Evolutionary conservation across 2,113 vertebrate genomes (phyloP).

Genomic region (Labrus mixtus): DNA sequence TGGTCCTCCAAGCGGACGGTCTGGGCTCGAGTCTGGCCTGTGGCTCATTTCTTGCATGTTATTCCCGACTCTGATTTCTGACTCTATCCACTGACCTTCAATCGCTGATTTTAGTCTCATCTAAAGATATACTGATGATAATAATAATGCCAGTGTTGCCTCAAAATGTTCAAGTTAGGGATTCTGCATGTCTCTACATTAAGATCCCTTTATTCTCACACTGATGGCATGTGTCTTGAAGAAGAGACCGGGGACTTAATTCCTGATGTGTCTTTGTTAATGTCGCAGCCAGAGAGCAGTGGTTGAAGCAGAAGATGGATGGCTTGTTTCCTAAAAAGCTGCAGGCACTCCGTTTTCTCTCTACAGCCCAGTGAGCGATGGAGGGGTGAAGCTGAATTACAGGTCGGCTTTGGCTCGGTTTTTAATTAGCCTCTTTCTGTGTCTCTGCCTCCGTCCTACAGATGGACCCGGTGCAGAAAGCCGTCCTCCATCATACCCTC

Average conservation of each 20-base stretch:
- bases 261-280: constrained; percentile 15
- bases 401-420: constrained; percentile 48
- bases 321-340: constrained; percentile 5
- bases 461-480: constrained; percentile 99
- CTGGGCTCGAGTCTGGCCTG: too few species aligned
- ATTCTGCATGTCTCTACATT: neutral
- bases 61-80: too few species aligned
- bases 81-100: too few species aligned
- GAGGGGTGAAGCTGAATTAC: constrained; percentile 51
- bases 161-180: too few species aligned
- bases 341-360: constrained; percentile 29
- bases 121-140: too few species aligned
- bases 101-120: too few species aligned
- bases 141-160: too few species aligned
- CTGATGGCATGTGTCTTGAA: neutral
- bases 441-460: constrained; percentile 78
- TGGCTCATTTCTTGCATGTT: too few species aligned
- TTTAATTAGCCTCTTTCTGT: constrained; percentile 81
- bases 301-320: constrained; percentile 39
- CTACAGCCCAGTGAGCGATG: constrained; percentile 27
- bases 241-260: constrained; percentile 22
- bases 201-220: neutral
- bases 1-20: too few species aligned
- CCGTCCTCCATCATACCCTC: constrained; percentile 96
- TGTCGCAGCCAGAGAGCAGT: constrained; percentile 22